Evolutionary conservation across 2,797 vertebrate species (phyloP).

Genomic region (Crenichthys baileyi): DNA sequence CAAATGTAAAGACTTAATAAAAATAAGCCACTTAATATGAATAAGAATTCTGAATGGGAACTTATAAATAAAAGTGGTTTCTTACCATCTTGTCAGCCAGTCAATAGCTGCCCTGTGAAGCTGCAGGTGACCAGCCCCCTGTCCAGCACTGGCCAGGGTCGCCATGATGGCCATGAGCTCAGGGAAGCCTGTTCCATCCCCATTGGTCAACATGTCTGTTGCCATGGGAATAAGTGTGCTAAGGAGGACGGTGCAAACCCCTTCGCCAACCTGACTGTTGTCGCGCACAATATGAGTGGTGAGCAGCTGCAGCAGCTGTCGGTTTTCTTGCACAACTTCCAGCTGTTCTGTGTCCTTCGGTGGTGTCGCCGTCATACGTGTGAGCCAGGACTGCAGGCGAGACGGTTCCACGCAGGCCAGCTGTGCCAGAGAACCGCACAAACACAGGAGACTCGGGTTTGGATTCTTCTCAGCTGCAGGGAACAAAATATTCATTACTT

Average conservation of each 20-base stretch:
- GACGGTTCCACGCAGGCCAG: slow-evolving; percentile 93
- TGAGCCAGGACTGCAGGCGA: slow-evolving; percentile 94
- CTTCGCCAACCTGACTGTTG: slow-evolving; percentile 99
- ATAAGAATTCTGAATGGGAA: neutral
- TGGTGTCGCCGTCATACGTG: slow-evolving; percentile 92
- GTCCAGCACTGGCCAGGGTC: slow-evolving; percentile 94
- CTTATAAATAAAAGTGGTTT: neutral
- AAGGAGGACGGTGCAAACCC: slow-evolving; percentile 95
- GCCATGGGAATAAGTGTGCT: slow-evolving; percentile 98
- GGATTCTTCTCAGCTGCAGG: slow-evolving; percentile 95
- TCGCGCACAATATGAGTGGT: slow-evolving; percentile 96
- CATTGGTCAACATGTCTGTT: slow-evolving; percentile 94
- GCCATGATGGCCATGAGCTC: slow-evolving; percentile 99
- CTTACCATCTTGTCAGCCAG: slow-evolving; percentile 97
- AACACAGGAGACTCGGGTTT: slow-evolving; percentile 91
- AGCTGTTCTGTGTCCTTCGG: slow-evolving; percentile 95
- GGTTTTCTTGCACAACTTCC: slow-evolving; percentile 95
- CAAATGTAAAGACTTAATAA: neutral
- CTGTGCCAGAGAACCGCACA: slow-evolving; percentile 96
- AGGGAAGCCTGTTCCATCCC: slow-evolving; percentile 95
- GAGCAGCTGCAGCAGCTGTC: slow-evolving; percentile 94
- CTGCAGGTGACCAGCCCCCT: slow-evolving; percentile 96
- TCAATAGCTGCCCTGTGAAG: slow-evolving; percentile 94
- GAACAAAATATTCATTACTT: slow-evolving; percentile 4
- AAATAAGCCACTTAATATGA: neutral